A percentile compares a stretch with the other conserved stretches of the same genome.
These are phyloP conservation scores for Formica aserva DNA, from an alignment of 2,888 invertebrate genomes.

Conservation along the genomic window DNA sequence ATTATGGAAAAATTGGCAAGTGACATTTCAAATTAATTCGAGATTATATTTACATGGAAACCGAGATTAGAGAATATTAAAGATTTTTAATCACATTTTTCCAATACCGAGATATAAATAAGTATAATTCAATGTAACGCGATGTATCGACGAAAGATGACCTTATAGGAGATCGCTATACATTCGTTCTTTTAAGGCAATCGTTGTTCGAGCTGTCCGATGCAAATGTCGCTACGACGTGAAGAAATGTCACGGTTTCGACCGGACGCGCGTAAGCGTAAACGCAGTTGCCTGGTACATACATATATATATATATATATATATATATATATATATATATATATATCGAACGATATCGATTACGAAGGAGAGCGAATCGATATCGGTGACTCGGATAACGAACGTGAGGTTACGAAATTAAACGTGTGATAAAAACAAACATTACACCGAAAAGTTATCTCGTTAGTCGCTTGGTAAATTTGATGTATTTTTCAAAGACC, in stretches of 20 bases:
- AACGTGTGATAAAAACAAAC: neutral
- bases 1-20: neutral
- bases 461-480: conserved; percentile 11
- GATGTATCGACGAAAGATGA: conserved; percentile 1
- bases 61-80: neutral
- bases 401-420: conserved; percentile 55
- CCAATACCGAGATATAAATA: neutral
- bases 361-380: conserved; percentile 74
- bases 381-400: conserved; percentile 72
- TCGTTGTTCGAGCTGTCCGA: conserved; percentile 49
- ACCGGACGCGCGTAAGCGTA: conserved; percentile 38
- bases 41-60: neutral
- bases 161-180: conserved; percentile 10
- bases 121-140: conserved; percentile 12
- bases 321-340: neutral
- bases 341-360: conserved; percentile 75
- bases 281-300: conserved; percentile 37
- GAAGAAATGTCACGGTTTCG: conserved; percentile 67
- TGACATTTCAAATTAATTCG: neutral
- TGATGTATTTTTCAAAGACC: neutral
- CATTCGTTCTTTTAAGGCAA: conserved; percentile 49
- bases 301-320: too few relatives aligned
- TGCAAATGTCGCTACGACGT: conserved; percentile 70
- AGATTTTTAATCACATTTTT: neutral
- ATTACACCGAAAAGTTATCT: neutral